These are phyloP conservation scores for Leptinotarsa defecta DNA, from an alignment of 1,140 invertebrate species.

Conservation along the genomic window DNA sequence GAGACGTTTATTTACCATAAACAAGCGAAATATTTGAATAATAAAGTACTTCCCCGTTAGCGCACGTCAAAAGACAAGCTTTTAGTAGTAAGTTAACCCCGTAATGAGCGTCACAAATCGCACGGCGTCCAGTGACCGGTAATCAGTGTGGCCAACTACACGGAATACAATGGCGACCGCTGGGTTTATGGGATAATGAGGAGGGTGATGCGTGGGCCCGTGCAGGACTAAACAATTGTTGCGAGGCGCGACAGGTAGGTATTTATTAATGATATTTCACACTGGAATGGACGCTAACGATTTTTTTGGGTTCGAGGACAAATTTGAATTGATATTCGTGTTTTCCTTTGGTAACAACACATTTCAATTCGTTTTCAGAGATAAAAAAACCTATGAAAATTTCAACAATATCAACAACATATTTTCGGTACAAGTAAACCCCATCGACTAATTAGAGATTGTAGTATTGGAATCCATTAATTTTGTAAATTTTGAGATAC, in stretches of 20 bases:
- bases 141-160: conserved; percentile 32
- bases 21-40: conserved; percentile 31
- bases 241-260: conserved; percentile 1
- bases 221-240: not conserved
- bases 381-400: too few species aligned
- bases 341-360: too few species aligned
- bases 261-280: conserved; percentile 3
- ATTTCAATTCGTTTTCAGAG: too few species aligned
- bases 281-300: not conserved
- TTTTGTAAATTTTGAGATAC: too few species aligned
- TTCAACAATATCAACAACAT: too few species aligned
- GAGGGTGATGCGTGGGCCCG: not conserved
- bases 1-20: conserved; percentile 27
- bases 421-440: too few species aligned
- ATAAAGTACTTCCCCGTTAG: conserved; percentile 26
- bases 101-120: conserved; percentile 33
- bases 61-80: conserved; percentile 20
- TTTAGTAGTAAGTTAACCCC: conserved; percentile 22
- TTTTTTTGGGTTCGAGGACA: not conserved
- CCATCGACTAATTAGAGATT: too few species aligned
- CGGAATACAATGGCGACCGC: conserved; percentile 32
- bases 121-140: conserved; percentile 12
- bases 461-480: too few species aligned
- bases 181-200: conserved; percentile 39
- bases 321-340: not conserved